Percentiles rank a stretch among this genome's conserved stretches.
Conservation (phyloP, 2,888 invertebrate genomes). For the Anarsia innoxiella region DNA sequence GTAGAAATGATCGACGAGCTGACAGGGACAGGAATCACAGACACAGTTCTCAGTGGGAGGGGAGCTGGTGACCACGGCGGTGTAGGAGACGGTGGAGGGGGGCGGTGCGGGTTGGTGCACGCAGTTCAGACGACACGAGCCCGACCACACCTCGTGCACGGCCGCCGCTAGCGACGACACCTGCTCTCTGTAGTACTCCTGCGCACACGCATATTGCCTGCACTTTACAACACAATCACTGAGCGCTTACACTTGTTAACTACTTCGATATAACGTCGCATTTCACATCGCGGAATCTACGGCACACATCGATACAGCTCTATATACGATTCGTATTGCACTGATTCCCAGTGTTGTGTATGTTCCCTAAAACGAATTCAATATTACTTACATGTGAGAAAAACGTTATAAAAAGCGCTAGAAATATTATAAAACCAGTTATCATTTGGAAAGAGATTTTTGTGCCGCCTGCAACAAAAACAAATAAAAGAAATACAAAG, state of each 20-base stretch:
- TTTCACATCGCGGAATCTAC: no score
- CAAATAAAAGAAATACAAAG: slow-evolving; percentile 1
- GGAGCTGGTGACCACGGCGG: slow-evolving; percentile 15
- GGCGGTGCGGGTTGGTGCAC: slow-evolving; percentile 18
- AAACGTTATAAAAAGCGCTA: slow-evolving; percentile 22
- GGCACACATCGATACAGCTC: no score
- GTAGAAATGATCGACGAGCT: neutral
- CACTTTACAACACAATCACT: no score
- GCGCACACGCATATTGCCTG: no score
- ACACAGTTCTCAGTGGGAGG: slow-evolving; percentile 24
- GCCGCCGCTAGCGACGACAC: slow-evolving; percentile 33
- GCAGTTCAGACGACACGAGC: slow-evolving; percentile 36
- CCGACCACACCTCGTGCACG: slow-evolving; percentile 41
- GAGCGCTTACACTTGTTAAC: no score
- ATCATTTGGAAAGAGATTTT: slow-evolving; percentile 33
- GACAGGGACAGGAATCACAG: slow-evolving; percentile 43
- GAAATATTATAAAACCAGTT: slow-evolving; percentile 24
- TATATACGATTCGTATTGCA: no score
- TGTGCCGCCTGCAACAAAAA: slow-evolving; percentile 30
- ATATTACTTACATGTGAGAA: slow-evolving; percentile 29
- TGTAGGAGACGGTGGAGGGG: neutral
- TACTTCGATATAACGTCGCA: no score
- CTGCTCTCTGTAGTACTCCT: no score
- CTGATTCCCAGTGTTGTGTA: no score
- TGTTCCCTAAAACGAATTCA: no score